Base-by-base conservation (phyloP, 2,113 vertebrate genomes). In the Rhinogobius similis region DNA sequence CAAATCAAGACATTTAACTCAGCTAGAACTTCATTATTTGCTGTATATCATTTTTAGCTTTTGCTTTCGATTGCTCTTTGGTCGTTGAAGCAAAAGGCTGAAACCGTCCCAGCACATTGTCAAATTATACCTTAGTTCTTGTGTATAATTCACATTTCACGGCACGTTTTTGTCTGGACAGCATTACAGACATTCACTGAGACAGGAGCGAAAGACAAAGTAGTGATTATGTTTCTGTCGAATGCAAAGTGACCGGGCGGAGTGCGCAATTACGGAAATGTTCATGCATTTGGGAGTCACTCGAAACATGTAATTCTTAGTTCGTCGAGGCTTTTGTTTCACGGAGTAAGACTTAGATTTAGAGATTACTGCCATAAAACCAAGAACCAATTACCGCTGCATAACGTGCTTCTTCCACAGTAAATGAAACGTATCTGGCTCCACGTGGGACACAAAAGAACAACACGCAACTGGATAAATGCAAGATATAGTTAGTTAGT, bases 71-170 rank as follows among this genome's bases (percentile, higher is more conserved):
- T n/a, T n/a, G n/a, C n/a, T n/a, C n/a, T n/a, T n/a, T n/a, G n/a
- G n/a, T n/a, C n/a, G 46, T 48, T 48, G n/a, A 48, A 48, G 46
- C 18, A n/a, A 9, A 48, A 48, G 18, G 3, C 50, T 21, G n/a
- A 53, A 53, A 53, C 21, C 53, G 16, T 23, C 27, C 75, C 69
- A 21, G 29, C 32, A 62, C 62, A 23, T 44, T 44, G 29, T 4
- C 44, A 61, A 76, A 53, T 82, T 48, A 76, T 63, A 62, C 43
- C 43, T 68, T 61, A 64, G 43, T 75, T 68, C 73, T 83, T 73
- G 38, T 14, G 4, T 32, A 59, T 32, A 9, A 32, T 67, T 43
- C 56, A 74, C 52, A 32, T 27, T 67, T 10, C 48, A 68, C 75
- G 58, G 73, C 61, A 71, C 46, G 43, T 75, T 20, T 16, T 68